These are phyloP conservation scores for Trachelus troglodyta DNA, from an alignment of 2,888 invertebrate species.

Conservation along the genomic window DNA sequence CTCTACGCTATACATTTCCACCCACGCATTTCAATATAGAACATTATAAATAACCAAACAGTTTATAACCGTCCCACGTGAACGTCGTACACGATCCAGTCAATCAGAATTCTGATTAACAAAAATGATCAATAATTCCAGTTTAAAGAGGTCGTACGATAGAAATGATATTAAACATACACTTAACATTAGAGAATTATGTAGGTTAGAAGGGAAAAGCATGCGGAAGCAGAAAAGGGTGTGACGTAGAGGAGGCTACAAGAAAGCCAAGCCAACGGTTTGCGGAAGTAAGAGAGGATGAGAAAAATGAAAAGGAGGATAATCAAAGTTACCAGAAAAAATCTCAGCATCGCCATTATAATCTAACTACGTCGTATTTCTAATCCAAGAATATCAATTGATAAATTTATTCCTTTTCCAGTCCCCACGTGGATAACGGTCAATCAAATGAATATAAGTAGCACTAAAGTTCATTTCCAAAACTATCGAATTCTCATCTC, in stretches of 20 bases:
- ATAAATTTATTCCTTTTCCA: not conserved
- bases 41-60: not conserved
- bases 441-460: too few relatives aligned
- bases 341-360: not conserved
- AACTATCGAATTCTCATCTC: too few relatives aligned
- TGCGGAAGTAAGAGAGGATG: conserved; percentile 22
- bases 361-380: not conserved
- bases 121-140: not conserved
- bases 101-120: not conserved
- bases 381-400: not conserved
- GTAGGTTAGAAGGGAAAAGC: not conserved
- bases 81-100: not conserved
- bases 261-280: conserved; percentile 21
- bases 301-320: conserved; percentile 33
- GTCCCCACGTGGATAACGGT: not conserved
- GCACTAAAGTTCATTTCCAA: too few relatives aligned
- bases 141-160: not conserved
- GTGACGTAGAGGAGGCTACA: conserved; percentile 20
- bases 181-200: not conserved
- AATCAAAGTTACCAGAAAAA: not conserved
- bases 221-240: conserved; percentile 18
- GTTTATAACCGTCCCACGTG: not conserved
- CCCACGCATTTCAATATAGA: not conserved
- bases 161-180: not conserved
- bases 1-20: not conserved